Percentiles rank a stretch among this genome's conserved stretches.
Conservation (phyloP, 2,888 invertebrate species). For the Iselma pallidipennis region DNA sequence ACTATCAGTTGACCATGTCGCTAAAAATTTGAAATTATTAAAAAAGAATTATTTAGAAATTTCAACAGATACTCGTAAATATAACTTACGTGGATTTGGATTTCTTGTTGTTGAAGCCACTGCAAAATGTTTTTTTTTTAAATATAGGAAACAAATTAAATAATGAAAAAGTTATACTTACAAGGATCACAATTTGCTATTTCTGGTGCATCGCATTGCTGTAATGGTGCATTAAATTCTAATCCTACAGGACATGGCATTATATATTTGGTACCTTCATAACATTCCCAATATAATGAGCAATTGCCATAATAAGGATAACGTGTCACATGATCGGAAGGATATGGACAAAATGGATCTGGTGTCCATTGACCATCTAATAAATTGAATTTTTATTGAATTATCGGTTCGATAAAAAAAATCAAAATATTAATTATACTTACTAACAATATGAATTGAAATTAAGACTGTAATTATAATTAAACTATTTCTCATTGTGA, state of each 20-base stretch:
- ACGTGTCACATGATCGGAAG: slow-evolving; percentile 6
- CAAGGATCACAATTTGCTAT: slow-evolving; percentile 8
- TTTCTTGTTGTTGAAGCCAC: background rate
- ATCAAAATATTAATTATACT: too few species aligned
- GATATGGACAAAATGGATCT: slow-evolving; percentile 19
- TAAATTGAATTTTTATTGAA: too few species aligned
- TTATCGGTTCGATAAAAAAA: too few species aligned
- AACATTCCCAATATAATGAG: slow-evolving; percentile 14
- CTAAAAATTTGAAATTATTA: too few species aligned
- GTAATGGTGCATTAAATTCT: slow-evolving; percentile 4
- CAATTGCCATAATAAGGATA: slow-evolving; percentile 11
- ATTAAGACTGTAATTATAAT: background rate
- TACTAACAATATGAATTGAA: background rate
- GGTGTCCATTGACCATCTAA: slow-evolving; percentile 15
- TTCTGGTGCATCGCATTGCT: slow-evolving; percentile 9
- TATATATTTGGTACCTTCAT: slow-evolving; percentile 10
- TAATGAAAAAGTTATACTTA: background rate
- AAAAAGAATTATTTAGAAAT: too few species aligned
- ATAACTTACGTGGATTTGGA: too few species aligned
- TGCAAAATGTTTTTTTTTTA: background rate
- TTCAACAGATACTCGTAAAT: too few species aligned
- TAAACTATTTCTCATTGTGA: background rate
- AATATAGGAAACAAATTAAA: background rate
- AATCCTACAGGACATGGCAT: slow-evolving; percentile 11
- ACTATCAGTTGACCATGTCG: too few species aligned